These are phyloP conservation scores for Ormia ochracea DNA, from an alignment of 2,888 invertebrate genomes.

Conservation along the genomic window DNA sequence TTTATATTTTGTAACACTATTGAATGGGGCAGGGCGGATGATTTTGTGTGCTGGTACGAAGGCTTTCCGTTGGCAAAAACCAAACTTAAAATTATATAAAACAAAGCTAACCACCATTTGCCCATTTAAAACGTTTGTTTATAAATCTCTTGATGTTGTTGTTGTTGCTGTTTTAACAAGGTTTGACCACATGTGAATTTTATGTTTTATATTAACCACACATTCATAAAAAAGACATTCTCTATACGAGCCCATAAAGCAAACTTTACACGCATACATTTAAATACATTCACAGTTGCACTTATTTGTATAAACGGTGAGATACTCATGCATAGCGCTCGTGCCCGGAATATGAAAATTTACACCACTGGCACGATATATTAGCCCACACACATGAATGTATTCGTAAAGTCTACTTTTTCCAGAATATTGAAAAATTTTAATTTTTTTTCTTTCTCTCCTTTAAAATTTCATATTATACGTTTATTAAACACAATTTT, in stretches of 20 bases:
- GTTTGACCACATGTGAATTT: slow-evolving; percentile 61
- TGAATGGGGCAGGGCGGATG: background rate
- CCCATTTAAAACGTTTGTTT: slow-evolving; percentile 56
- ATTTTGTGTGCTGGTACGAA: background rate
- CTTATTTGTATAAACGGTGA: background rate
- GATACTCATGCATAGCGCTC: background rate
- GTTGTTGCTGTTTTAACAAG: slow-evolving; percentile 55
- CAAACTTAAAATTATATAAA: slow-evolving; percentile 41
- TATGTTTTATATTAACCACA: slow-evolving; percentile 55
- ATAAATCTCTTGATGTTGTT: slow-evolving; percentile 51
- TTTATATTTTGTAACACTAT: slow-evolving; percentile 2
- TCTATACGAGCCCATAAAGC: background rate
- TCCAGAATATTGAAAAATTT: background rate
- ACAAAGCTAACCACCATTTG: slow-evolving; percentile 57
- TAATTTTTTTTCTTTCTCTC: background rate
- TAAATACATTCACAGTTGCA: background rate
- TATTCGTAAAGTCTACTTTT: background rate
- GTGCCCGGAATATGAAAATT: slow-evolving; percentile 1
- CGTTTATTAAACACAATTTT: no score
- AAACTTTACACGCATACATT: background rate
- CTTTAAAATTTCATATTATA: no score
- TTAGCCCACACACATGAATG: background rate
- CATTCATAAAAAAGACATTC: slow-evolving; percentile 15
- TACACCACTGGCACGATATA: background rate
- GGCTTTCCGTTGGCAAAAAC: slow-evolving; percentile 19